Conservation (phyloP, 2,888 invertebrate genomes). For the Dynastes maya region DNA sequence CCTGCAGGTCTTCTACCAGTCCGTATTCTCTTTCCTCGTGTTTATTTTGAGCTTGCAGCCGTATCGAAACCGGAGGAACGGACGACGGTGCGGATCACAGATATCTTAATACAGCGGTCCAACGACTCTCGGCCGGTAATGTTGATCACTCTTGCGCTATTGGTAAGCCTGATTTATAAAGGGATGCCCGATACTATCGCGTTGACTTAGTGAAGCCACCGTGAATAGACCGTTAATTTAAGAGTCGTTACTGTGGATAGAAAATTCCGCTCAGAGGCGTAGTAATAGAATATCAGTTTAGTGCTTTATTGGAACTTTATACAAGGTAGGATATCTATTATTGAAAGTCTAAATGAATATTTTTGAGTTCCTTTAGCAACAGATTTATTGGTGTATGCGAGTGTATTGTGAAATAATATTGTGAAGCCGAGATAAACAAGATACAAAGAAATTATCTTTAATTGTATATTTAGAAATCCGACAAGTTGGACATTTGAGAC, state of each 20-base stretch:
- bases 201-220: conserved; percentile 55
- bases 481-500: too few relatives aligned
- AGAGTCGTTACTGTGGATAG: conserved; percentile 41
- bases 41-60: conserved; percentile 21
- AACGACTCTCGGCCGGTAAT: conserved; percentile 36
- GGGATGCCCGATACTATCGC: conserved; percentile 53
- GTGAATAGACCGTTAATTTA: conserved; percentile 55
- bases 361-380: too few relatives aligned
- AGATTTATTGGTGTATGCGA: too few relatives aligned
- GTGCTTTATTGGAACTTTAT: neutral
- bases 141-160: conserved; percentile 40
- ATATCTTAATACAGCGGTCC: conserved; percentile 48
- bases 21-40: conserved; percentile 29
- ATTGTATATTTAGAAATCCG: too few relatives aligned
- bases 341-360: too few relatives aligned
- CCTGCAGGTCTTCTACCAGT: neutral
- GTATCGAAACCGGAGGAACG: conserved; percentile 26
- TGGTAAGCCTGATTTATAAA: conserved; percentile 53
- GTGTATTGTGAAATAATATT: too few relatives aligned
- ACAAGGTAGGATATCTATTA: neutral
- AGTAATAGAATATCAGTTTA: neutral
- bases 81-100: conserved; percentile 23
- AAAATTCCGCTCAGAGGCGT: conserved; percentile 27
- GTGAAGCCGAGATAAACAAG: too few relatives aligned
- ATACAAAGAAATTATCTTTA: too few relatives aligned